Evolutionary conservation across 1,140 invertebrate genomes (phyloP).

Genomic region (Pachypsylla venusta): DNA sequence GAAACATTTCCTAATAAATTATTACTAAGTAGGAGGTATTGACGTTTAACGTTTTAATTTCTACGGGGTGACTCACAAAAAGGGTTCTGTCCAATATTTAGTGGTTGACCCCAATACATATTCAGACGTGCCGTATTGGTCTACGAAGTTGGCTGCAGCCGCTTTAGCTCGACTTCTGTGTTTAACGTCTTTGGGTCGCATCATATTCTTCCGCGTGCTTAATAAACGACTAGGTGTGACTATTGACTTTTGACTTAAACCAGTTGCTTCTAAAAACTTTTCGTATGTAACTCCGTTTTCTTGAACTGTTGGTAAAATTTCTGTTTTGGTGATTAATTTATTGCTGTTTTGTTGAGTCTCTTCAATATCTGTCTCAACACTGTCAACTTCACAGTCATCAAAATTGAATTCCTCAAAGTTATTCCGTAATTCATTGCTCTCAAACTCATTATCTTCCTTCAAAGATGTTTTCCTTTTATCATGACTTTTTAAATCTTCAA

Average conservation of each 20-base stretch:
- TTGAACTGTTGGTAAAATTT: not conserved
- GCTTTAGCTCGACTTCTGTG: slow-evolving; percentile 25
- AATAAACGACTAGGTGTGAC: slow-evolving; percentile 50
- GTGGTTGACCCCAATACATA: slow-evolving; percentile 20
- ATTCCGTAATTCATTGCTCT: slow-evolving; percentile 27
- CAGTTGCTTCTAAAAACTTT: slow-evolving; percentile 60
- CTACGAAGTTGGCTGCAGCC: slow-evolving; percentile 17
- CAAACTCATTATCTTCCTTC: slow-evolving; percentile 7
- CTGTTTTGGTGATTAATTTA: not conserved
- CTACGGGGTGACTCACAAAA: slow-evolving; percentile 29
- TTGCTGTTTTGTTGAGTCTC: not conserved
- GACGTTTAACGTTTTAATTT: too few relatives aligned
- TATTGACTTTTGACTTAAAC: slow-evolving; percentile 64
- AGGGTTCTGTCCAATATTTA: slow-evolving; percentile 29
- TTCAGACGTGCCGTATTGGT: slow-evolving; percentile 18
- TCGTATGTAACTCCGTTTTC: slow-evolving; percentile 39
- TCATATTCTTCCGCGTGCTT: slow-evolving; percentile 56
- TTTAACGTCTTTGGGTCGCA: slow-evolving; percentile 64
- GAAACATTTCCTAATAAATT: not conserved
- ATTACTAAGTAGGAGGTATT: not conserved
- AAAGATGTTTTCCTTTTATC: slow-evolving; percentile 10
- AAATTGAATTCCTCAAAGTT: slow-evolving; percentile 67
- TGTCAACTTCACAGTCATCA: slow-evolving; percentile 53
- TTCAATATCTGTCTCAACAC: slow-evolving; percentile 32
- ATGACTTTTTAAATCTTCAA: slow-evolving; percentile 22